A percentile compares a stretch with the other conserved stretches of the same genome.
These are phyloP conservation scores for Eupithecia inturbata DNA, from an alignment of 2,888 invertebrate genomes.

Conservation along the genomic window DNA sequence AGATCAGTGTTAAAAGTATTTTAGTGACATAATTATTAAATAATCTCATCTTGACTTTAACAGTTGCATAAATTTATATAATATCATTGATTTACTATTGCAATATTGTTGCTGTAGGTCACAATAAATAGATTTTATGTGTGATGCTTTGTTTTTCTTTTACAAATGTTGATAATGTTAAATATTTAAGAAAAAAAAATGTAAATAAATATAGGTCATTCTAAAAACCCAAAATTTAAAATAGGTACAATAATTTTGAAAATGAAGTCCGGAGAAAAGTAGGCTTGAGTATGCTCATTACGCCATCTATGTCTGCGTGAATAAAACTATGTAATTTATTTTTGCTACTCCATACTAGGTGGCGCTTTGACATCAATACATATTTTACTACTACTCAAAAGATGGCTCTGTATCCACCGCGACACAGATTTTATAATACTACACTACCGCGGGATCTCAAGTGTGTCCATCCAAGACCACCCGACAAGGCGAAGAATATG, in stretches of 20 bases:
- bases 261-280: not conserved
- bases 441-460: too few species aligned
- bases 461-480: too few species aligned
- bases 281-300: not conserved
- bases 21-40: not conserved
- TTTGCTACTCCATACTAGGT: conserved; percentile 18
- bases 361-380: not conserved
- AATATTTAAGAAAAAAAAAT: not conserved
- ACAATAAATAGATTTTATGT: not conserved
- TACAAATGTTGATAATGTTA: not conserved
- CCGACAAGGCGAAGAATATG: too few species aligned
- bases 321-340: not conserved
- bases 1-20: conserved; percentile 27
- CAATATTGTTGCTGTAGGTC: not conserved
- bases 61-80: not conserved
- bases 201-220: not conserved
- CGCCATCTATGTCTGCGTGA: not conserved
- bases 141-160: not conserved
- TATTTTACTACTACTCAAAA: conserved; percentile 9
- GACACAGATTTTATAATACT: too few species aligned
- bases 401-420: conserved; percentile 11
- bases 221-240: not conserved
- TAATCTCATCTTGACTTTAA: not conserved
- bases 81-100: not conserved
- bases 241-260: not conserved